Evolutionary conservation across 2,888 invertebrate genomes (phyloP).

Genomic region (Busseola fusca): DNA sequence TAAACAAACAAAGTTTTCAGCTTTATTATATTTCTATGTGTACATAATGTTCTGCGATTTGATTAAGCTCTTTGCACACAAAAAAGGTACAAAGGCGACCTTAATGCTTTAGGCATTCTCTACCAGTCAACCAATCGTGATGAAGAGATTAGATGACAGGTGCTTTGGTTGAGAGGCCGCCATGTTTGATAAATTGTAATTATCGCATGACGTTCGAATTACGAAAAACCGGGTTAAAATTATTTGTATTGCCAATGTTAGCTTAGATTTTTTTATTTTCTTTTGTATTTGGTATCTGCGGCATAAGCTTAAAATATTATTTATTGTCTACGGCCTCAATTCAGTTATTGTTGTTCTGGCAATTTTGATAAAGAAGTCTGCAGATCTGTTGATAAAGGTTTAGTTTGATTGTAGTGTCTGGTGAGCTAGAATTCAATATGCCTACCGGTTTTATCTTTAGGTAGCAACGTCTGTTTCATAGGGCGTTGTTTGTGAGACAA

Average conservation of each 20-base stretch:
- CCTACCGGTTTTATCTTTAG: slow-evolving; percentile 18
- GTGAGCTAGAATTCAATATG: slow-evolving; percentile 33
- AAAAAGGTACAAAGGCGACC: too few relatives aligned
- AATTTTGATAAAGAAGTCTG: slow-evolving; percentile 31
- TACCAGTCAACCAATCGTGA: too few relatives aligned
- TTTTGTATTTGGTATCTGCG: slow-evolving; percentile 25
- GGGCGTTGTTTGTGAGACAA: slow-evolving; percentile 4
- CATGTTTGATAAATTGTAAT: slow-evolving; percentile 30
- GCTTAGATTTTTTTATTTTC: slow-evolving; percentile 27
- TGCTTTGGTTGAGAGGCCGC: not conserved
- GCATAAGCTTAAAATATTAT: slow-evolving; percentile 33
- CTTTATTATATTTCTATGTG: too few relatives aligned
- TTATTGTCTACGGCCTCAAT: slow-evolving; percentile 45
- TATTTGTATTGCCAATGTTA: slow-evolving; percentile 48
- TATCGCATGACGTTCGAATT: slow-evolving; percentile 47
- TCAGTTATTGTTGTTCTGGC: slow-evolving; percentile 38
- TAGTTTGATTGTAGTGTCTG: slow-evolving; percentile 24
- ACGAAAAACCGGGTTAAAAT: slow-evolving; percentile 52
- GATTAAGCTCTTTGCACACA: too few relatives aligned
- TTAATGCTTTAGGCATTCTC: too few relatives aligned
- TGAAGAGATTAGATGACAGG: too few relatives aligned
- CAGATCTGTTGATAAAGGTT: slow-evolving; percentile 34
- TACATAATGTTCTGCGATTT: not conserved
- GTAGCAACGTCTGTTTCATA: slow-evolving; percentile 3
- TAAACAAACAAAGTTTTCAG: too few relatives aligned